Base-by-base conservation (phyloP, 23 tunicate genomes). In the Styela clava region DNA sequence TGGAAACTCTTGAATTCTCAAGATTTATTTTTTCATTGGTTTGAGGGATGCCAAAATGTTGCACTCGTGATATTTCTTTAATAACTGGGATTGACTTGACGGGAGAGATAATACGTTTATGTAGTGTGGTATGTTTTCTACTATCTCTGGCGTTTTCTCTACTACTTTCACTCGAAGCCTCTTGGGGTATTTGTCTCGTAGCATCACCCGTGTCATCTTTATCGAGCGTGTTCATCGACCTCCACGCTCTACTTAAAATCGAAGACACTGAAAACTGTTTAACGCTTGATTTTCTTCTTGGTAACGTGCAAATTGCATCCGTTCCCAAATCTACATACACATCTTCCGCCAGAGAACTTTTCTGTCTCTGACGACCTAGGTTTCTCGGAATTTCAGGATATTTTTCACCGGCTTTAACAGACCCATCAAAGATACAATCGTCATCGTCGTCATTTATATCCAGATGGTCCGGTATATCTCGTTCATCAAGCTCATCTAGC, bases 161-260 rank as follows among this genome's bases (percentile, higher is more conserved):
- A 12, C 3, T 16, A 3, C 12, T 34, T 33, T 30, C 77, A 3
- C 29, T 71, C 12, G 16, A 35, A 3, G 77, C 34, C 5, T 71
- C 34, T 32, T 34, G 32, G 34, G 18, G 27, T 26, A 12, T 71
- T 30, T 16, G 35, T 16, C 35, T 2, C 9, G 5, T 29, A 3
- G 12, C 32, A 71, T 18, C 77, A 32, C 34, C 77, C 23, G n/a
- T 29, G 24, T 32, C 51, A 3, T 82, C 85, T 22, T 70, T 52
- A 31, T 82, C 85, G 33, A 82, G 78, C 5, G 74, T 71, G 51
- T 82, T 64, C 78, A 73, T 78, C 25, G 89, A 85, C 33, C 74
- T 85, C 83, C 89, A 85, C 69, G 79, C 78, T 61, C 89, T 64
- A 69, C 79, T 85, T 24, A 87, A 33, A 34, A 86, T 87, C 34